Base-by-base conservation (phyloP, 2,888 invertebrate species). In the Drosophila mimica region DNA sequence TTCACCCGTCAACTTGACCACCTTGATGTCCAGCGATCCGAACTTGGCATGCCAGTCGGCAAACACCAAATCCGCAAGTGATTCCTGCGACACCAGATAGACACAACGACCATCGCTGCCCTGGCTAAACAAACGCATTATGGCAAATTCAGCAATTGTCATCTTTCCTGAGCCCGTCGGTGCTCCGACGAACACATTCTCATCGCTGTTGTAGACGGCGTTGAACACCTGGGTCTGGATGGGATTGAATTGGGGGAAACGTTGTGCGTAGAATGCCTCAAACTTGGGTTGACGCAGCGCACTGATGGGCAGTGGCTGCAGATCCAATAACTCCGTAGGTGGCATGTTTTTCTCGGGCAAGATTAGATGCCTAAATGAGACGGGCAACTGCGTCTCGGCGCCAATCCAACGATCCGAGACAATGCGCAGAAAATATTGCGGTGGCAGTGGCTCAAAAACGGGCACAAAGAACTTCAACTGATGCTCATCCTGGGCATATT, bases 151-250 rank as follows among this genome's bases (percentile, higher is more conserved):
- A 0, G 98, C 99, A 63, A 99, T 96, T 15, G 98, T 97, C 0
- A 98, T 98, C 94, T 99, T 99, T 1, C 97, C 97, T 0, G 98
- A 97, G 1, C 98, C 98, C 0, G 97, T 97, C 0, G 98, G 98
- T 0, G 98, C 98, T 0, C 98, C 98, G 71, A 99, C 96, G 92
- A 99, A 98, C 11, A 99, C 97, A 93, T 99, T 99, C 92, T 99
- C 99, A 92, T 99, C 99, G 3, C 97, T 97, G 92, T 99, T 99
- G 94, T 99, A 99, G 0, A 99, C 97, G 0, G 99, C 98, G 93
- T 99, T 99, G 94, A 99, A 99, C 8, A 99, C 99, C 94, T 99
- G 98, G 0, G 99, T 99, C 93, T 99, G 99, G 70, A 99, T 99
- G 0, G 99, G 99, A 93, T 99, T 99, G 93, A 99, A 99, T 93